Evolutionary conservation across 2,888 invertebrate species (phyloP).

Genomic region (Sphaeridia pumilis): DNA sequence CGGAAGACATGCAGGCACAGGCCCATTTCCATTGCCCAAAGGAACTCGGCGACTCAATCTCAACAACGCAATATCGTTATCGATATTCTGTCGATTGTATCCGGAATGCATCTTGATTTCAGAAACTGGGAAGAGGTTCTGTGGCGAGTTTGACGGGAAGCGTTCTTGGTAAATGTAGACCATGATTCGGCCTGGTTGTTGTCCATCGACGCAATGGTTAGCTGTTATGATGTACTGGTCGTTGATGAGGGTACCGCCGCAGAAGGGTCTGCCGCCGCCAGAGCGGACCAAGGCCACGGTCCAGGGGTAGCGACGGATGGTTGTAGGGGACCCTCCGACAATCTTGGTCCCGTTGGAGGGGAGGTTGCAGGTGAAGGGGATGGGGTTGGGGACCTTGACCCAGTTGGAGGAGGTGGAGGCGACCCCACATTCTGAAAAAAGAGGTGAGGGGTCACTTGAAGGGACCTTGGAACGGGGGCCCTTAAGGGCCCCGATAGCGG

Average conservation of each 20-base stretch:
- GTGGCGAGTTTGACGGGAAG: not conserved
- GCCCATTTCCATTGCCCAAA: conserved; percentile 1
- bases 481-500: no score
- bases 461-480: no score
- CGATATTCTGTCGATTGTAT: conserved; percentile 15
- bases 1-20: conserved; percentile 12
- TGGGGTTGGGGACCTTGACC: not conserved
- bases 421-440: not conserved
- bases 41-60: conserved; percentile 7
- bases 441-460: no score
- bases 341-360: not conserved
- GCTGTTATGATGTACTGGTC: not conserved
- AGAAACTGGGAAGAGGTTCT: not conserved
- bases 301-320: not conserved
- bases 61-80: conserved; percentile 18
- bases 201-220: not conserved
- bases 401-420: not conserved
- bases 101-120: conserved; percentile 16
- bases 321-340: not conserved
- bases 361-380: not conserved
- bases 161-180: not conserved
- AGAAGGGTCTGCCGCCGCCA: not conserved
- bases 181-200: not conserved
- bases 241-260: not conserved
- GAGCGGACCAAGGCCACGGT: not conserved